Evolutionary conservation across 2,888 invertebrate genomes (phyloP), one percentile per base, ranked within the genome.

Genomic region (Hypolimnas misippus): DNA sequence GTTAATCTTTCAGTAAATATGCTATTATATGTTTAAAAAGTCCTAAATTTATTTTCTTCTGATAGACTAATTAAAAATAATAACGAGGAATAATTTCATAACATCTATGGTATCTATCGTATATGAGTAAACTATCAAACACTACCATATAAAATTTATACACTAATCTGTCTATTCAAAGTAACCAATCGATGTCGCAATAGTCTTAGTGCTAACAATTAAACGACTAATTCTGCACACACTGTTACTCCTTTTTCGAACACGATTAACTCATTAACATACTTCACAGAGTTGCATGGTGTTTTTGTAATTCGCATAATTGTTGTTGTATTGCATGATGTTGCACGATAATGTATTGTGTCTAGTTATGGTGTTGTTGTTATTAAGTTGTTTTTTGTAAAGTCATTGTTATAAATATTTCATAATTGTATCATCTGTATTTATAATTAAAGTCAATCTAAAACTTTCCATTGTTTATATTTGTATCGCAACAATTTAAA

Each of bases 281-380:
- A 50, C 49, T 53, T 57, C 60, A 54, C 44, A 49, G 44, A 61
- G 56, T 54, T 54, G 65, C 65, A 62, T 52, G 42, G 42, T 66
- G 40, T 62, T 40, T 25, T 51, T 42, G 44, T 62, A 46, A 40
- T 40, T 44, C 31, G 60, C 57, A 52, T 65, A 44, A 54, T 46
- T n/a, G 19, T 29, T 46, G 8, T 58, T 46, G 52, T 61, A 25
- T 62, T 19, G 52, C 56, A 40, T 57, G 33, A 17, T 25, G 52
- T 62, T 59, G 54, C 62, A 62, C 59, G 51, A 44, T 29, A 5
- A 4, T 33, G 40, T 29, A 5, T 3, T 33, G 40, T 56, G 54
- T 52, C 6, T 50, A 6, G 40, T 56, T 19, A 2, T n/a, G 12
- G 12, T 49, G 1, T 29, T 19, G 57, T 8, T n/a, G 17, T 19